Base-by-base conservation (phyloP, 92 coral and sea anemone genomes). In the Porites cylindrica region DNA sequence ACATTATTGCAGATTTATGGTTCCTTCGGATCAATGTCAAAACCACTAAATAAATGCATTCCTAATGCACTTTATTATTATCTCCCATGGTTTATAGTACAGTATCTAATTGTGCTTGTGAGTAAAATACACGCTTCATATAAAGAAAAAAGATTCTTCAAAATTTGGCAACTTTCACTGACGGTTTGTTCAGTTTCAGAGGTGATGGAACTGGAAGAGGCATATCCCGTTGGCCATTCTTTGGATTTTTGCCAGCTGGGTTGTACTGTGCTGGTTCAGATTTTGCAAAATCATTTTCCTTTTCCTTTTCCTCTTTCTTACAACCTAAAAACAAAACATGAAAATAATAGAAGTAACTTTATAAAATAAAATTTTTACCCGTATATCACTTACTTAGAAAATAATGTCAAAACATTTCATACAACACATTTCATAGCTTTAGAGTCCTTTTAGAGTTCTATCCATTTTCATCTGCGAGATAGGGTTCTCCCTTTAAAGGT, bases 321-420 rank as follows among this genome's bases (percentile, higher is more conserved):
- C 86, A 82, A 82, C 86, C 86, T 82, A 69, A 17, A 18, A 18
- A 81, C 16, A 38, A 14, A 6, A 3, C 4, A 56, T 1, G 29
- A 26, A 8, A 16, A 10, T 7, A 70, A 8, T 9, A 38, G 47
- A 38, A 38, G 5, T 3, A 38, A 38, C 47, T 38, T 38, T 38
- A 38, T 38, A 38, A 38, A 4, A 38, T 38, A 38, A 6, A 38
- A 38, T 38, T 38, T 32, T 38, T 38, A 38, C 47, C 7, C 47
- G 47, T 38, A 38, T 38, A 38, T 4, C 6, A 38, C 47, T 38
- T 38, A 38, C 6, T 38, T 4, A 0, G 47, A 38, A 38, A 38
- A 38, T 38, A 38, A 3, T 38, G 47, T 38, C 47, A 4, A 38
- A 38, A 38, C 6, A 38, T 38, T 38, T 38, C 47, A 38, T 38